Base-by-base conservation (phyloP, 2,888 invertebrate genomes). In the Trileptium ribeirensis region DNA sequence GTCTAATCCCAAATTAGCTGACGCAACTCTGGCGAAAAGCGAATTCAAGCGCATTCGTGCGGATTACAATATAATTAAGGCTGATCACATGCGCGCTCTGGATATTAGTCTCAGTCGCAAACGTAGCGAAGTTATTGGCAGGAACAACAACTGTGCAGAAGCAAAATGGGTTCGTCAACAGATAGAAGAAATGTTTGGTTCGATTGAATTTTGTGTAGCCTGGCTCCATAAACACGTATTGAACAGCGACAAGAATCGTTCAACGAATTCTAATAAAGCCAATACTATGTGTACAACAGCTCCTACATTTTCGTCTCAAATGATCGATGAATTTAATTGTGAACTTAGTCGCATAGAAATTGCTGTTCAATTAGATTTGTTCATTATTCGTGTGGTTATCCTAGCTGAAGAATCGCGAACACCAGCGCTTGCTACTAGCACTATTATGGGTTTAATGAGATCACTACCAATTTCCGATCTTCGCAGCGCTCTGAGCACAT, bases 281-380 rank as follows among this genome's bases (percentile, higher is more conserved):
- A n/a, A n/a, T n/a, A n/a, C n/a, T n/a, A n/a, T n/a, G n/a, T n/a
- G n/a, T n/a, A n/a, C n/a, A n/a, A n/a, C n/a, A n/a, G n/a, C n/a
- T n/a, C n/a, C n/a, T n/a, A n/a, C n/a, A n/a, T n/a, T n/a, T n/a
- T 51, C 51, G 24, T 40, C 64, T 19, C 67, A 70, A 29, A 82
- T 82, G 77, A 31, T 83, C n/a, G 67, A 70, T 24, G 84, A 83
- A 40, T 77, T 84, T 36, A 36, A 19, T 8, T 67, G 33, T 33
- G 83, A 83, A 67, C 31, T 74, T 15, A 64, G 82, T 15, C 79
- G 83, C 34, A 24, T 82, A 1, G 74, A 40, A 19, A 51, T 83
- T 29, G 31, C 83, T 38, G 24, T 36, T 34, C 2, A 51, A n/a
- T 34, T 81, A 1, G 29, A 67, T n/a, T 29, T 1, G 3, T 33